phyloP scores from a whole-genome alignment of 2,113 vertebrate species.

The Chitala chitala region DNA sequence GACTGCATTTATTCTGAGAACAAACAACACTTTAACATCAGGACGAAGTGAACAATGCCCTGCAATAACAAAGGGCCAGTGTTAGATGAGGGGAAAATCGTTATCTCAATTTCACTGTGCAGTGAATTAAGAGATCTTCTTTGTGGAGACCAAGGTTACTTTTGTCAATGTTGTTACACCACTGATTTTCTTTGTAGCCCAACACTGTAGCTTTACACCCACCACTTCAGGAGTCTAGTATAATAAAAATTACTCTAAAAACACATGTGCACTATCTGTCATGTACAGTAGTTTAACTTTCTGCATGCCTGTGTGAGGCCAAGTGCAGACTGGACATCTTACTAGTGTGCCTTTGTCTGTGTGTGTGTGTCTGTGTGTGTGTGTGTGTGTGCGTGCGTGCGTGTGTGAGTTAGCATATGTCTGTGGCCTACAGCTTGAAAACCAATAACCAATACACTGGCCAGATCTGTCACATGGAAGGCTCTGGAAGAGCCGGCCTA shows the following conservation, averaged over 20 bases:
- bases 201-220: neutral
- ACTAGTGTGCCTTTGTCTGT: constrained; percentile 1
- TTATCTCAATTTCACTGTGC: neutral
- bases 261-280: neutral
- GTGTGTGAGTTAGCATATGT: constrained; percentile 18
- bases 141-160: neutral
- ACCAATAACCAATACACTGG: constrained; percentile 50
- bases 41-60: neutral
- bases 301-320: too few species aligned
- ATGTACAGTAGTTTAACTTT: constrained; percentile 25
- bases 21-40: neutral
- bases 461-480: constrained; percentile 36
- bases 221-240: neutral
- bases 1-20: neutral
- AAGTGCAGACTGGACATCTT: too few species aligned
- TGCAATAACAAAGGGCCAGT: neutral
- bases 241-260: neutral
- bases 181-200: neutral
- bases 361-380: constrained; percentile 16
- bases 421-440: constrained; percentile 37
- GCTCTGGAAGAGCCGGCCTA: neutral
- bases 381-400: constrained; percentile 19
- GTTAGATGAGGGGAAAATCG: neutral
- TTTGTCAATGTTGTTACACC: neutral
- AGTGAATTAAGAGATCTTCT: neutral